Conservation (phyloP, 35 echinoderm and acorn worm genomes). For the Strongylocentrotus purpuratus region DNA sequence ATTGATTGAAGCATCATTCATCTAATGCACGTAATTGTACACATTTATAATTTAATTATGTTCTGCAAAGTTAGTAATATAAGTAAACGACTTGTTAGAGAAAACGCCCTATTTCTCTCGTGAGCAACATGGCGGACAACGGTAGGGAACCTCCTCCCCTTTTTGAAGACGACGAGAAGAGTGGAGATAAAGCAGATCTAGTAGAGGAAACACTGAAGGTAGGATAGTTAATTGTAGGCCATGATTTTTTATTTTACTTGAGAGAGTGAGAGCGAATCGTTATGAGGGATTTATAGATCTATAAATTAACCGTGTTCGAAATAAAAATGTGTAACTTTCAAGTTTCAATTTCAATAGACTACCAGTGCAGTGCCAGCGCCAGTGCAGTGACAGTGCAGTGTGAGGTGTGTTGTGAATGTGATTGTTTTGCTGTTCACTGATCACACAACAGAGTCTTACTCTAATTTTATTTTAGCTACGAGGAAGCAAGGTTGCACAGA, state of each 20-base stretch:
- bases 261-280: not conserved
- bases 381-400: no score
- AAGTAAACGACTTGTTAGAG: not conserved
- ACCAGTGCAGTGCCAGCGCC: no score
- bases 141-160: conserved; percentile 58
- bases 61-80: not conserved
- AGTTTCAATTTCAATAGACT: not conserved
- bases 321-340: not conserved
- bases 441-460: no score
- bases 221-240: not conserved
- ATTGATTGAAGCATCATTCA: no score
- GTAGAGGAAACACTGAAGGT: not conserved
- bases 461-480: no score
- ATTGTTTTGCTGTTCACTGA: no score
- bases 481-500: no score
- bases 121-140: conserved; percentile 63
- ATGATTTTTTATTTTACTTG: not conserved
- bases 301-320: not conserved
- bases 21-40: not conserved
- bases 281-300: not conserved
- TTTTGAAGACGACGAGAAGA: conserved; percentile 59
- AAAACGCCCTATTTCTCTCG: conserved; percentile 33
- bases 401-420: no score
- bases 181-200: not conserved
- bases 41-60: not conserved